phyloP scores from a whole-genome alignment of 37 sponge, comb jelly and placozoan genomes.

The Aplysina aerophoba region DNA sequence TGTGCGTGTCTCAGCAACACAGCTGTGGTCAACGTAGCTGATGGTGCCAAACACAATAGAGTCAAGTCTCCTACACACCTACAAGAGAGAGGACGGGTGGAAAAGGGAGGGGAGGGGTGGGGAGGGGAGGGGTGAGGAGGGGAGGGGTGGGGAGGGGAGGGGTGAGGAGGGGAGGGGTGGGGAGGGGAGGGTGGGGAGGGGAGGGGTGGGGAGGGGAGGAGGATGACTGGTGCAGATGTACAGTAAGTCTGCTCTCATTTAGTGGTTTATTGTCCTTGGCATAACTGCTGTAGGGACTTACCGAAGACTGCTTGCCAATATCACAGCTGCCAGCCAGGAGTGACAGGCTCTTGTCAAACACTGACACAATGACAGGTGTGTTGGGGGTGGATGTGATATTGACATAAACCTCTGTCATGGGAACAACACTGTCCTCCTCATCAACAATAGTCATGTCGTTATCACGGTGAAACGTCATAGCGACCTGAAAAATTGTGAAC shows the following conservation, averaged over 20 bases:
- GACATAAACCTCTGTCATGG: slow-evolving; percentile 33
- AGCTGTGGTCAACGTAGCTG: background rate
- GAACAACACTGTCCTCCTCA: background rate
- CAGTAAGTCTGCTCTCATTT: too few relatives aligned
- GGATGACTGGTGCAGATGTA: too few relatives aligned
- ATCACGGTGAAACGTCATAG: background rate
- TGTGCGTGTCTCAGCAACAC: background rate
- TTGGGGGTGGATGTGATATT: slow-evolving; percentile 32
- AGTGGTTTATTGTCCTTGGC: too few relatives aligned
- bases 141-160: too few relatives aligned
- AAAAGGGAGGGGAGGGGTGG: too few relatives aligned
- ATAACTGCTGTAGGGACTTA: background rate
- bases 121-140: too few relatives aligned
- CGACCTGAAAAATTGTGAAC: slow-evolving; percentile 27
- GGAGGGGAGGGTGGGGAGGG: too few relatives aligned
- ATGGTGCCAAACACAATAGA: slow-evolving; percentile 35
- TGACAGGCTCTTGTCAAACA: slow-evolving; percentile 61
- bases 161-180: too few relatives aligned
- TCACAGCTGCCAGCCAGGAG: slow-evolving; percentile 59
- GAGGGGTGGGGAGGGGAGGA: too few relatives aligned
- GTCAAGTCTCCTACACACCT: slow-evolving; percentile 46
- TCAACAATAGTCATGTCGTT: slow-evolving; percentile 13
- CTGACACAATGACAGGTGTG: slow-evolving; percentile 55
- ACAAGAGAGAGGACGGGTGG: background rate
- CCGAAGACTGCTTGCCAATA: slow-evolving; percentile 16